A percentile compares a stretch with the other conserved stretches of the same genome.
These are phyloP conservation scores for Tetranychus truncatus DNA, from an alignment of 2,888 invertebrate genomes.

Conservation along the genomic window DNA sequence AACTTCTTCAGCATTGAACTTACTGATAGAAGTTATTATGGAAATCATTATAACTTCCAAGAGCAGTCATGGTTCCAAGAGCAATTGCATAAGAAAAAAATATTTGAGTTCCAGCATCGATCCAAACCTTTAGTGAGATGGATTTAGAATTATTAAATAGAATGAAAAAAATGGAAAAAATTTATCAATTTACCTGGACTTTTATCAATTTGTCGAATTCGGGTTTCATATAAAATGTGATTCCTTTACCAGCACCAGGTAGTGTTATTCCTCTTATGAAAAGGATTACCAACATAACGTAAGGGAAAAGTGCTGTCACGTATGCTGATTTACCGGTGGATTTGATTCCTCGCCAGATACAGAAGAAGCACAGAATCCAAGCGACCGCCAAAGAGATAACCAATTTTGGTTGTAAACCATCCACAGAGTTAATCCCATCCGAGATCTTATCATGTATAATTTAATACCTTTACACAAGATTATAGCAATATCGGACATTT, in stretches of 20 bases:
- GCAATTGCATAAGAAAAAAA: conserved; percentile 46
- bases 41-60: conserved; percentile 43
- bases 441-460: not conserved
- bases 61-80: conserved; percentile 42
- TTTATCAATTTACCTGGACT: not conserved
- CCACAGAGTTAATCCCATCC: conserved; percentile 74
- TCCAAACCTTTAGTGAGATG: conserved; percentile 37
- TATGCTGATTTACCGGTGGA: conserved; percentile 98
- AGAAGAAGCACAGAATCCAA: conserved; percentile 88
- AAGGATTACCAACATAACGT: conserved; percentile 64
- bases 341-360: conserved; percentile 94
- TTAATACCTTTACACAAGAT: conserved; percentile 37
- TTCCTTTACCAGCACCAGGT: conserved; percentile 55
- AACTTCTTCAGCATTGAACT: not conserved
- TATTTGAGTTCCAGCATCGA: conserved; percentile 47
- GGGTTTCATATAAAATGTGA: conserved; percentile 52
- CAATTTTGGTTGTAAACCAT: conserved; percentile 74
- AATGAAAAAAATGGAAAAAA: not conserved
- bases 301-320: conserved; percentile 87
- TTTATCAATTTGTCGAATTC: conserved; percentile 45
- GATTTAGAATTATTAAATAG: not conserved
- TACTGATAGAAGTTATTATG: conserved; percentile 32
- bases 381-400: conserved; percentile 74
- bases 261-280: conserved; percentile 75
- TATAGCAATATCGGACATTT: not conserved